A percentile compares a stretch with the other conserved stretches of the same genome.
Evolutionary conservation across 2,888 invertebrate species (phyloP).

Genomic region (Dryocosmus kuriphilus): DNA sequence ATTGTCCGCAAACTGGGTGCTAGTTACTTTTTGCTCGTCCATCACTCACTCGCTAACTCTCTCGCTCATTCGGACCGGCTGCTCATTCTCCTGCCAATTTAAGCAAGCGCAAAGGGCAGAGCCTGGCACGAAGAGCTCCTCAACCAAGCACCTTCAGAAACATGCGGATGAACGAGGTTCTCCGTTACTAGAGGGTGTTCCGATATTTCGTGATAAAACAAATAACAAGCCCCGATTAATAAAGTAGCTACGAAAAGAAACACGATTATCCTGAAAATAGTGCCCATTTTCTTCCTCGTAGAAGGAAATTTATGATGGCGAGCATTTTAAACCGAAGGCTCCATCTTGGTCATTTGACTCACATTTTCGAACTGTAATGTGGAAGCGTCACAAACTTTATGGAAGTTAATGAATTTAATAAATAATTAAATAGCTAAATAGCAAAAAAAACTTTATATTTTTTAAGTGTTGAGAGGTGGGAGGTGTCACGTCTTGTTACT

Average conservation of each 20-base stretch:
- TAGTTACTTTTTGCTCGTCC: slow-evolving; percentile 65
- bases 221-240: background rate
- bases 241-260: background rate
- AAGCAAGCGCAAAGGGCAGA: slow-evolving; percentile 58
- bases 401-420: no score
- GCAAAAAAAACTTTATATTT: no score
- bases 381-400: no score
- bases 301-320: background rate
- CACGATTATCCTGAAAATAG: background rate
- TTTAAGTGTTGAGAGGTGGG: background rate
- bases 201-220: slow-evolving; percentile 1
- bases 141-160: slow-evolving; percentile 37
- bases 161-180: slow-evolving; percentile 7
- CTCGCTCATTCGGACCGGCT: slow-evolving; percentile 64
- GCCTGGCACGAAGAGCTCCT: slow-evolving; percentile 71
- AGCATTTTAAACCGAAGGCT: background rate
- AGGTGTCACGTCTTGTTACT: background rate
- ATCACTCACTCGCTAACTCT: slow-evolving; percentile 70
- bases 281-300: background rate
- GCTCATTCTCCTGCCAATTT: slow-evolving; percentile 68
- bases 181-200: background rate
- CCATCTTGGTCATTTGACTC: no score
- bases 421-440: no score
- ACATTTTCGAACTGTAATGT: no score
- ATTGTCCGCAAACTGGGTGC: slow-evolving; percentile 64